A percentile compares a stretch with the other conserved stretches of the same genome.
These are phyloP conservation scores for Buceros bicornis DNA, from an alignment of 2,797 vertebrate species.

Conservation along the genomic window DNA sequence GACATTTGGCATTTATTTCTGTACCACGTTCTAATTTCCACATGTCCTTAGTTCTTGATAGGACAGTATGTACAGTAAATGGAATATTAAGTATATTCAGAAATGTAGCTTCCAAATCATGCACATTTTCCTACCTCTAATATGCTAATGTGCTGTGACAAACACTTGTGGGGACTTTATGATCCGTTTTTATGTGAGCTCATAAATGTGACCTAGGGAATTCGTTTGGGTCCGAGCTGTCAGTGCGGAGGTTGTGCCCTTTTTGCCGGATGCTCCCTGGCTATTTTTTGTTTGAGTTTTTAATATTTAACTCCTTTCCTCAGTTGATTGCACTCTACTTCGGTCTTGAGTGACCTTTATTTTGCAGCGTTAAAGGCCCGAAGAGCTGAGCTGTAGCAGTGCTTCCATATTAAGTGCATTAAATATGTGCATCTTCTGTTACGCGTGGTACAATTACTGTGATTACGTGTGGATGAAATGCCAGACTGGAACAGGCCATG, in stretches of 20 bases:
- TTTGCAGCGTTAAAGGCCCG: neutral
- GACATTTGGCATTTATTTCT: neutral
- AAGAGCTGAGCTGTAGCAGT: neutral
- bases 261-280: conserved; percentile 22
- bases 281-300: conserved; percentile 18
- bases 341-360: conserved; percentile 25
- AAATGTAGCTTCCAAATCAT: neutral
- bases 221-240: conserved; percentile 1
- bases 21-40: neutral
- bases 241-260: neutral
- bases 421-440: neutral
- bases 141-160: neutral
- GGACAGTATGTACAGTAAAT: neutral
- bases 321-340: neutral
- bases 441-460: neutral
- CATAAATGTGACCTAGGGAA: neutral
- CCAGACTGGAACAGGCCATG: neutral
- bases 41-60: neutral
- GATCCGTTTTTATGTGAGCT: neutral
- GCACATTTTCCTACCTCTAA: neutral
- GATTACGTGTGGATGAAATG: neutral
- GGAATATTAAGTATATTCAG: neutral
- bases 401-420: neutral
- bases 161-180: neutral
- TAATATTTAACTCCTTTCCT: conserved; percentile 56